Evolutionary conservation across 2,888 invertebrate species (phyloP).

Genomic region (Microchrysa polita): DNA sequence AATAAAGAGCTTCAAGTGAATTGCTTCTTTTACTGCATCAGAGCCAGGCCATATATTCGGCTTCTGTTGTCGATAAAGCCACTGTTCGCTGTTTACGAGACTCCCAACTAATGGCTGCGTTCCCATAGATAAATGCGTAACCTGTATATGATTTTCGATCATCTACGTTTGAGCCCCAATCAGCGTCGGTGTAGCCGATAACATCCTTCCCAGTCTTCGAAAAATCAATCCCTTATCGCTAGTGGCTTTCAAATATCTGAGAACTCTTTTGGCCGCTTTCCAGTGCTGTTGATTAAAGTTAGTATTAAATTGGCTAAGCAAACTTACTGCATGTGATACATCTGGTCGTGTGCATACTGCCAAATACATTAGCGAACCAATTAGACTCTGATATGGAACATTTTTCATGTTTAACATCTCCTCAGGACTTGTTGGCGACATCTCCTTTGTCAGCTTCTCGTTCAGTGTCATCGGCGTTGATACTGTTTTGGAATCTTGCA

Average conservation of each 20-base stretch:
- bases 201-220: neutral
- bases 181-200: conserved; percentile 40
- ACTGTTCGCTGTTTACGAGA: neutral
- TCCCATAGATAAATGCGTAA: conserved; percentile 8
- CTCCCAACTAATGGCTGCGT: conserved; percentile 19
- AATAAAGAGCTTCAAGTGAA: no score
- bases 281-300: conserved; percentile 37
- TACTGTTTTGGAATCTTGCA: conserved; percentile 50
- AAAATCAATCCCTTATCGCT: conserved; percentile 42
- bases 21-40: no score
- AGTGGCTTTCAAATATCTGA: conserved; percentile 42
- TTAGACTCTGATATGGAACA: conserved; percentile 14
- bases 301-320: conserved; percentile 48
- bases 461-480: conserved; percentile 45
- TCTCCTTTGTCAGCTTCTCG: conserved; percentile 33
- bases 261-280: conserved; percentile 37
- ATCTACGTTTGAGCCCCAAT: conserved; percentile 43
- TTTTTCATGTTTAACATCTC: neutral
- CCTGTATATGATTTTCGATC: conserved; percentile 43
- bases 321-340: conserved; percentile 50
- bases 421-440: neutral
- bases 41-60: neutral
- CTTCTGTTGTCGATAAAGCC: neutral
- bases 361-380: conserved; percentile 50
- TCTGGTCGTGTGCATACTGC: conserved; percentile 51